Evolutionary conservation across 2,113 vertebrate genomes (phyloP).

Genomic region (Nymphicus hollandicus): DNA sequence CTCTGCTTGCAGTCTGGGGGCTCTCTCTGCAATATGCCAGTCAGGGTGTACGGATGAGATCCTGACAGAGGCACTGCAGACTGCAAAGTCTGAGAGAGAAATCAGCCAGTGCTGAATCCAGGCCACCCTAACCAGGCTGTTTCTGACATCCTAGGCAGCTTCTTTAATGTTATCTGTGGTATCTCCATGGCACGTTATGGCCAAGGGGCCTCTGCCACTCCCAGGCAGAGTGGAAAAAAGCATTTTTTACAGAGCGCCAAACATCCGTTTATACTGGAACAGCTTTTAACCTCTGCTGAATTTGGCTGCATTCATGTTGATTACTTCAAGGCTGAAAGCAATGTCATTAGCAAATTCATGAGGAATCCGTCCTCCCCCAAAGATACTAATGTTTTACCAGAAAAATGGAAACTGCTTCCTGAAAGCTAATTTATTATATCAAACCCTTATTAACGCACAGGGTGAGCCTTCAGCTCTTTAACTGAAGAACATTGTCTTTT

Average conservation of each 20-base stretch:
- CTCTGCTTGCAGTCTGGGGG: neutral
- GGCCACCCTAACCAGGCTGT: neutral
- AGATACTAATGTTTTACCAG: slow-evolving; percentile 24
- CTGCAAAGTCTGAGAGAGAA: neutral
- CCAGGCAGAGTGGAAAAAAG: neutral
- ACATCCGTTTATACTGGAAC: neutral
- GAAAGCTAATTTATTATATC: slow-evolving; percentile 40
- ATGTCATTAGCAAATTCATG: slow-evolving; percentile 30
- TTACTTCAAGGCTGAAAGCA: slow-evolving; percentile 16
- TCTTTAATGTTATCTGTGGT: neutral
- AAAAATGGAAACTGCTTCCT: slow-evolving; percentile 30
- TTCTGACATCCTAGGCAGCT: neutral
- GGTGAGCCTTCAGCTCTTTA: neutral
- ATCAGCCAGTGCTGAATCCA: neutral
- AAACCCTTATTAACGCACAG: neutral
- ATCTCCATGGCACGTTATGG: rapidly evolving
- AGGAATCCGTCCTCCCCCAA: neutral
- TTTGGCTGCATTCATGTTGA: neutral
- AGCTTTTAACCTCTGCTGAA: slow-evolving; percentile 9
- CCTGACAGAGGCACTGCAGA: neutral
- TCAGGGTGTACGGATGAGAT: neutral
- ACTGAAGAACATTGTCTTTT: neutral
- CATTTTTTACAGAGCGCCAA: neutral
- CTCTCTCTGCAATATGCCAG: neutral
- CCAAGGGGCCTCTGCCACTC: neutral